Evolutionary conservation across 2,113 vertebrate species (phyloP).

Genomic region (Oreochromis niloticus): DNA sequence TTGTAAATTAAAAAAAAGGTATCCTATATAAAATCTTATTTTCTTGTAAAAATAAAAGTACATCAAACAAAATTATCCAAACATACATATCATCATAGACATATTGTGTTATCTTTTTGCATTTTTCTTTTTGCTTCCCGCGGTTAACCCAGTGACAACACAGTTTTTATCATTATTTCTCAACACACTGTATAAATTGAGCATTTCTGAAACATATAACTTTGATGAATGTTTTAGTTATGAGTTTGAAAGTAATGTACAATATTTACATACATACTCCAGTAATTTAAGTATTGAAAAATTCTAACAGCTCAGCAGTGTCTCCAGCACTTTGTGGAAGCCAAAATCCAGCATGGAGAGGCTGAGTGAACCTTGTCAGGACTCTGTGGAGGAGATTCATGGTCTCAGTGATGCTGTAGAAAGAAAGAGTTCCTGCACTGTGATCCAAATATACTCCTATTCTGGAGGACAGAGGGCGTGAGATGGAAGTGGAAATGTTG

Average conservation of each 20-base stretch:
- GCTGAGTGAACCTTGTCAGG: no score
- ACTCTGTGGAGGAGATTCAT: background rate
- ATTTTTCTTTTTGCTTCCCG: rapidly evolving
- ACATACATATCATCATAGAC: rapidly evolving
- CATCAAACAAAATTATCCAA: rapidly evolving
- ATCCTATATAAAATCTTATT: background rate
- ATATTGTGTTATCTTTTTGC: rapidly evolving
- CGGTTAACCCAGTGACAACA: rapidly evolving
- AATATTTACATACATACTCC: no score
- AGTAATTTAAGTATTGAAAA: no score
- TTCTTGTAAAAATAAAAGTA: background rate
- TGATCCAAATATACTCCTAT: background rate
- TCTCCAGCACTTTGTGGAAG: no score
- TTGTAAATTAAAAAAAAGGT: background rate
- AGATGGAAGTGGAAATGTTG: rapidly evolving
- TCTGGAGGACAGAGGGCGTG: rapidly evolving
- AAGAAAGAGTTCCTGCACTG: background rate
- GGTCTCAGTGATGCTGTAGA: background rate
- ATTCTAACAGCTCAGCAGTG: no score
- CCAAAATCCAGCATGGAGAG: no score
- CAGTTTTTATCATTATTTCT: background rate
- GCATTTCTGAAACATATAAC: background rate
- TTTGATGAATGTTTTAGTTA: background rate
- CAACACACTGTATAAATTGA: background rate
- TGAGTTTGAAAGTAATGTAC: no score